Base-by-base conservation (phyloP, 1,140 invertebrate genomes). In the Nautilus pompilius region DNA sequence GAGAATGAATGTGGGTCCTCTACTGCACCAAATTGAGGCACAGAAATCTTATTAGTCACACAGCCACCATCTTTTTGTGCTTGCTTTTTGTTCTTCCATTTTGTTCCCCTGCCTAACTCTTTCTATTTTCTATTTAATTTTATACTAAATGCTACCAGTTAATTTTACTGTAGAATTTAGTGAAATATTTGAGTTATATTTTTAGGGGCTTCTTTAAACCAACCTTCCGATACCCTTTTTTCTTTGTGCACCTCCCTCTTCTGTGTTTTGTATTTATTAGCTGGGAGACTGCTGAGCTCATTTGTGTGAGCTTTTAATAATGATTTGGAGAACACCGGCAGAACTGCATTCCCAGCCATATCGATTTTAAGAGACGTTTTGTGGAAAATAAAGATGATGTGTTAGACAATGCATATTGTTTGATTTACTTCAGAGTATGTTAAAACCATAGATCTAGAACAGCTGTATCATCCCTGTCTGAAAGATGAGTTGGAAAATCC, bases 401-500 rank as follows among this genome's bases (percentile, higher is more conserved):
- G 54, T 2, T 2, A 30, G 22, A 17, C 15, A 24, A n/a, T 26
- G 10, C 22, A 51, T 41, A 45, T 51, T 48, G 58, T 51, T 15
- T 20, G n/a, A 53, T 32, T 54, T 59, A 28, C 51, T 49, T 20
- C 64, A 75, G 74, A 75, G 33, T 53, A 70, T 63, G 58, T 69
- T 24, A 61, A 61, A 29, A 46, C 54, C 29, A 56, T 72, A n/a
- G 45, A 54, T 15, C 45, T 41, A 55, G 74, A 76, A 41, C 62
- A 73, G 5, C 49, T 71, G 17, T 64, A 65, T 24, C 81, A 82
- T 67, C 63, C 69, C 8, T 73, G 71, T 58, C 48, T 81, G 32
- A 59, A 68, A n/a, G 60, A 71, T 33, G 89, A 91, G 77, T 82
- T 92, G 58, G 74, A 78, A 2, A 87, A 88, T 54, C 75, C 84